Percentiles rank a stretch among this genome's conserved stretches.
Conservation (phyloP, 2,888 invertebrate species). For the Tenodera sinensis region DNA sequence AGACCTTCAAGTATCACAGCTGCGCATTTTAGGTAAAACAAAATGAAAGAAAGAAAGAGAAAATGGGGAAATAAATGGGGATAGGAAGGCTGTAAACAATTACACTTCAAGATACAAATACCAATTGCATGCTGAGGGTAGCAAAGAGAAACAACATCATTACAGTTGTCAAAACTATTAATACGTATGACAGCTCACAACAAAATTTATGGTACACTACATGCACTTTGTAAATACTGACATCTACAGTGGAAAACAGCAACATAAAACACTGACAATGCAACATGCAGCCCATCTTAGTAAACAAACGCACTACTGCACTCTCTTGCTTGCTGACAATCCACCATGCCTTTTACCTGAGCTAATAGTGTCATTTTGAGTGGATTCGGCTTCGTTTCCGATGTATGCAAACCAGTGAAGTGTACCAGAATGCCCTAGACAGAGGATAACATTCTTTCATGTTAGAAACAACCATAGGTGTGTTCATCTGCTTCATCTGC, state of each 20-base stretch:
- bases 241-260: neutral
- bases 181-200: neutral
- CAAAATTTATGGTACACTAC: neutral
- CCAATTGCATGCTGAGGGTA: neutral
- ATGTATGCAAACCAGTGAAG: constrained; percentile 38
- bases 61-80: neutral
- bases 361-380: constrained; percentile 27
- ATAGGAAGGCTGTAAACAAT: neutral
- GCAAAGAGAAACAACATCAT: neutral
- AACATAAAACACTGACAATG: neutral
- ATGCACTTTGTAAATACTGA: neutral
- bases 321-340: neutral
- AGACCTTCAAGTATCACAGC: neutral
- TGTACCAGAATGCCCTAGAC: constrained; percentile 31
- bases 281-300: neutral
- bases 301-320: neutral
- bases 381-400: constrained; percentile 33
- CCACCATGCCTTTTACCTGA: constrained; percentile 26
- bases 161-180: neutral
- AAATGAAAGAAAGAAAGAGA: neutral
- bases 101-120: neutral
- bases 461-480: neutral
- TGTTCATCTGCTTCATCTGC: neutral
- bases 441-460: constrained; percentile 18
- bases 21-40: neutral